These are phyloP conservation scores for Eristalis intricaria DNA, from an alignment of 2,888 invertebrate species.

Conservation along the genomic window DNA sequence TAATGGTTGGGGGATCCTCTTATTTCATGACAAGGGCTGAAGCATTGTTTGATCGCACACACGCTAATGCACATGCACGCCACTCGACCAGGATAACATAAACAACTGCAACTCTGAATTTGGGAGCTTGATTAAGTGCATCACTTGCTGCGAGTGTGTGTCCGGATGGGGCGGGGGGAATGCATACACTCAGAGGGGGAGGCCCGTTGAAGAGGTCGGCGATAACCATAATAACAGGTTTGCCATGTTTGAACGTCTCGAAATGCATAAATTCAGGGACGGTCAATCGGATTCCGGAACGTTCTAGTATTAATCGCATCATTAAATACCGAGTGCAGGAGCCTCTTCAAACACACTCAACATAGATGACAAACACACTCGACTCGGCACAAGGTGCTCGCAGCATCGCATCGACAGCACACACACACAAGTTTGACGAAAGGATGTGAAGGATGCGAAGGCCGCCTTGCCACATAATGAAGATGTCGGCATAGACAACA, in stretches of 20 bases:
- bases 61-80: slow-evolving; percentile 15
- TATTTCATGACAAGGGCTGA: slow-evolving; percentile 21
- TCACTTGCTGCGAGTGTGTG: background rate
- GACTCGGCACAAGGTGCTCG: slow-evolving; percentile 2
- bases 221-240: slow-evolving; percentile 44
- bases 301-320: slow-evolving; percentile 64
- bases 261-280: slow-evolving; percentile 30
- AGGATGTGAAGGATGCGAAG: slow-evolving; percentile 19
- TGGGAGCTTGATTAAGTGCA: slow-evolving; percentile 59
- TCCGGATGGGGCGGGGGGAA: background rate
- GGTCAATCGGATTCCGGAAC: slow-evolving; percentile 14
- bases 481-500: slow-evolving; percentile 34
- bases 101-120: slow-evolving; percentile 51
- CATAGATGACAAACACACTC: slow-evolving; percentile 28
- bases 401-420: slow-evolving; percentile 5
- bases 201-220: slow-evolving; percentile 5
- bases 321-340: slow-evolving; percentile 47
- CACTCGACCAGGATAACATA: slow-evolving; percentile 30
- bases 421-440: background rate
- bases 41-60: slow-evolving; percentile 1
- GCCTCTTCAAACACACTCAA: background rate
- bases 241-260: slow-evolving; percentile 37
- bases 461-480: background rate
- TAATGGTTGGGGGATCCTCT: slow-evolving; percentile 36
- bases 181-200: slow-evolving; percentile 13